Evolutionary conservation across 1,140 invertebrate species (phyloP), one percentile per base, ranked within the genome.

Genomic region (Drosophila bifasciata): DNA sequence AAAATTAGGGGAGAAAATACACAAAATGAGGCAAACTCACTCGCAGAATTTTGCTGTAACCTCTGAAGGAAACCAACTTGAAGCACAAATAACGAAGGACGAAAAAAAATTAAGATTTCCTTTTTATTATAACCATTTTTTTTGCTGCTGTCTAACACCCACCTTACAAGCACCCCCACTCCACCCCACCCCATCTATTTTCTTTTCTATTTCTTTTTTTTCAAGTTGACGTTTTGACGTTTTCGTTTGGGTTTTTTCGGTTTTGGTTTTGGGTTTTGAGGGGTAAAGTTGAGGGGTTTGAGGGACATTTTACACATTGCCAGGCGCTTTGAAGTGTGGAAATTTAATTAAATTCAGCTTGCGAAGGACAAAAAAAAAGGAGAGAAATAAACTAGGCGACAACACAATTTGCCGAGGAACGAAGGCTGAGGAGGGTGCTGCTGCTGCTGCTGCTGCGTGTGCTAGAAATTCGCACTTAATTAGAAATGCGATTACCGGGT

Each of bases 291-390:
- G 58, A 15, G n/a, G 43, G 56, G 79, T 52, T 69, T 62, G 69
- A 71, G 81, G 81, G 59, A 85, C 73, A 69, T 78, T 86, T 88
- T 81, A 67, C 81, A 78, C 83, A 86, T 88, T 88, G 70, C 83
- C 73, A 76, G 67, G 67, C 70, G 78, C 83, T 88, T 86, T 86
- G 83, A 86, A 86, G 83, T 86, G 83, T 76, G 51, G 78, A 86
- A 88, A 86, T 86, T 86, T 86, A 86, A 86, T 86, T 86, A 86
- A 86, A 86, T 86, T 88, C 78, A 83, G 69, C 83, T 86, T 39
- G 80, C 77, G 49, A 66, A 49, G 59, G 53, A 60, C 16, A 76
- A 80, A 84, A 45, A 39, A 9, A 61, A 56, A 40, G 71, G 60
- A 61, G 45, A 28, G 72, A 58, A 67, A 86, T 81, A 86, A 85